phyloP scores from a whole-genome alignment of 1,140 invertebrate species.

The Brevipalpus yothersi region DNA sequence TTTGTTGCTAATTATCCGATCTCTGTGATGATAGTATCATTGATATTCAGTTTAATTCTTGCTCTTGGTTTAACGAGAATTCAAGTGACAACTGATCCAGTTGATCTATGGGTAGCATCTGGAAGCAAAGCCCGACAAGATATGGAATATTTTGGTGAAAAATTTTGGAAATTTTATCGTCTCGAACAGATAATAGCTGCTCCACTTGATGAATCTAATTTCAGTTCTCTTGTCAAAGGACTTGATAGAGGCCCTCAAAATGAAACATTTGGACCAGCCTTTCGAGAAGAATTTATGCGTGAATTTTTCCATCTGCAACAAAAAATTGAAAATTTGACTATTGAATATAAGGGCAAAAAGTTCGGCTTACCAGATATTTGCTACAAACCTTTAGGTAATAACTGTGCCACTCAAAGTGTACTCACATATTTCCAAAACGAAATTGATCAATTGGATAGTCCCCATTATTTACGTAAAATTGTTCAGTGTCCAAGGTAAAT shows the following conservation, averaged over 20 bases:
- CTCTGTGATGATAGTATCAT: slow-evolving; percentile 43
- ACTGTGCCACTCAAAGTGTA: slow-evolving; percentile 67
- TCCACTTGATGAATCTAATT: slow-evolving; percentile 7
- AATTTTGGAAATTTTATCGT: slow-evolving; percentile 68
- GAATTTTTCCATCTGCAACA: slow-evolving; percentile 48
- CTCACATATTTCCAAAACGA: slow-evolving; percentile 70
- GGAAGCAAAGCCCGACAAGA: slow-evolving; percentile 56
- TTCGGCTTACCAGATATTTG: slow-evolving; percentile 57
- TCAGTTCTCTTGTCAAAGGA: slow-evolving; percentile 4
- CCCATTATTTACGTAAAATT: slow-evolving; percentile 51
- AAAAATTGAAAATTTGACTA: slow-evolving; percentile 17
- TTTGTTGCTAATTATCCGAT: slow-evolving; percentile 52
- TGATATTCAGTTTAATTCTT: slow-evolving; percentile 30
- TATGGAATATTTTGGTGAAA: slow-evolving; percentile 66
- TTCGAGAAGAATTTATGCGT: slow-evolving; percentile 50
- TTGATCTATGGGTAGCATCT: slow-evolving; percentile 85
- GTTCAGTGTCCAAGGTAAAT: slow-evolving; percentile 25
- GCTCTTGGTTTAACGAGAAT: slow-evolving; percentile 29
- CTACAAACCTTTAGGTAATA: slow-evolving; percentile 43
- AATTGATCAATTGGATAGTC: slow-evolving; percentile 18
- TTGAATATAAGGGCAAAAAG: not conserved
- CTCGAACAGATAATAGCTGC: slow-evolving; percentile 65
- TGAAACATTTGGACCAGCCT: slow-evolving; percentile 50
- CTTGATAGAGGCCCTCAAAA: slow-evolving; percentile 13
- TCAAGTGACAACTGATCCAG: slow-evolving; percentile 70